Percentiles rank a stretch among this genome's conserved stretches.
Evolutionary conservation across 2,113 vertebrate genomes (phyloP).

Genomic region (Bucco capensis): DNA sequence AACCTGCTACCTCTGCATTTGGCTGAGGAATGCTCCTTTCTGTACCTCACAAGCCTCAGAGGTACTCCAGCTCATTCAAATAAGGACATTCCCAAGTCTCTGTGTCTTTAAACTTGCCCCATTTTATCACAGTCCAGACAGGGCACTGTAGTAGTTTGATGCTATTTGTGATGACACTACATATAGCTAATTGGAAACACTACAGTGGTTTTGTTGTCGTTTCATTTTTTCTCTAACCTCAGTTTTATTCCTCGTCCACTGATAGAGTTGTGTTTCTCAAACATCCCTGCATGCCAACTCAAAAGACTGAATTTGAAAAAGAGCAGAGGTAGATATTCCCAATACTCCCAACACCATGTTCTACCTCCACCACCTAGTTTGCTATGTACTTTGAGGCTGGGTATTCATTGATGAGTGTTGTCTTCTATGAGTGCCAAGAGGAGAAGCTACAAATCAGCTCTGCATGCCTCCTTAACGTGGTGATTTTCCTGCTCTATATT

Average conservation of each 20-base stretch:
- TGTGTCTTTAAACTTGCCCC: neutral
- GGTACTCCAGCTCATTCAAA: neutral
- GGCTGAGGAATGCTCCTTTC: neutral
- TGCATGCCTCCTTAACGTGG: fast-evolving
- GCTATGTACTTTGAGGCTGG: neutral
- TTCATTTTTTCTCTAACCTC: neutral
- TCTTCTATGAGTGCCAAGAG: neutral
- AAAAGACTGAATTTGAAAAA: neutral
- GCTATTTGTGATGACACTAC: neutral
- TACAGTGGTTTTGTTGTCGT: neutral
- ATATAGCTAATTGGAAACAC: neutral
- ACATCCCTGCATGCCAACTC: neutral
- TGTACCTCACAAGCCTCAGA: neutral
- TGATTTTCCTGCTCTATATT: neutral
- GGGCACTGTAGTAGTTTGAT: neutral
- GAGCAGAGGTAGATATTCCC: neutral
- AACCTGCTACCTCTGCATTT: neutral
- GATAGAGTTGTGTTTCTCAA: neutral
- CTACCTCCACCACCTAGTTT: neutral
- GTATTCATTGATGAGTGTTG: neutral
- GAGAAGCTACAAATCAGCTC: neutral
- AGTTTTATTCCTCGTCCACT: neutral
- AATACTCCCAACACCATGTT: neutral
- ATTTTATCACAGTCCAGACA: neutral
- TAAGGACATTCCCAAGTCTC: neutral